Percentiles rank a stretch among this genome's conserved stretches.
phyloP scores from a whole-genome alignment of 2,888 invertebrate genomes.

The Macropis europaea region DNA sequence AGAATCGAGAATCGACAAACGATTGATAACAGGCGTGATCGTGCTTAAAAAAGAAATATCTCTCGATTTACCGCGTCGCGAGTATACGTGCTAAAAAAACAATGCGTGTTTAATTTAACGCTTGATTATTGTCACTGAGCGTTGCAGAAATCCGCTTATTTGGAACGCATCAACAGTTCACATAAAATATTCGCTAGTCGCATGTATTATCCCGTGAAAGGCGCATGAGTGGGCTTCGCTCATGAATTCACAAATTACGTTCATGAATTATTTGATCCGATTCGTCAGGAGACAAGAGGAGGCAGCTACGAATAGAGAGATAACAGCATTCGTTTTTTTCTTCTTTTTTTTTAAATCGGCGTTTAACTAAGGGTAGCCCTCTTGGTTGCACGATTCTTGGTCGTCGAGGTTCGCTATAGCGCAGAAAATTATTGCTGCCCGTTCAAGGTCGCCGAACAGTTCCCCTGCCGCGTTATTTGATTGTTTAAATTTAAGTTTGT shows the following conservation, averaged over 20 bases:
- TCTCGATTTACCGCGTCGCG: conserved; percentile 30
- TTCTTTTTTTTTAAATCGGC: too few relatives aligned
- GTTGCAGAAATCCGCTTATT: conserved; percentile 54
- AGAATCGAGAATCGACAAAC: conserved; percentile 1
- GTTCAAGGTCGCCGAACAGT: too few relatives aligned
- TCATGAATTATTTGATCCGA: not conserved
- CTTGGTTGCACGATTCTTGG: not conserved
- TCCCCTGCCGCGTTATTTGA: too few relatives aligned
- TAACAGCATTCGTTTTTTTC: not conserved
- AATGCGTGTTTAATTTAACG: conserved; percentile 29
- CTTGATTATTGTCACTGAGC: conserved; percentile 59
- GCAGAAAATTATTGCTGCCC: too few relatives aligned
- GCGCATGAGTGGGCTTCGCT: conserved; percentile 18
- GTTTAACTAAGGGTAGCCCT: conserved; percentile 6
- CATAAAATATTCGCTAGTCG: conserved; percentile 40
- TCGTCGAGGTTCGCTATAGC: too few relatives aligned
- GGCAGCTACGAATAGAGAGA: conserved; percentile 28
- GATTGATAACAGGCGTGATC: conserved; percentile 12
- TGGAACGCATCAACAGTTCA: conserved; percentile 42
- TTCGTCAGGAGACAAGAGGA: conserved; percentile 18
- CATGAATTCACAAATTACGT: conserved; percentile 47
- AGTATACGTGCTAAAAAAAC: conserved; percentile 40
- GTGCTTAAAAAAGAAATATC: conserved; percentile 14
- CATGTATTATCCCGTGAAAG: conserved; percentile 42
- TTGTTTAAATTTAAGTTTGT: too few relatives aligned